Base-by-base conservation (phyloP, 2,888 invertebrate genomes). In the Zonitis immaculata region DNA sequence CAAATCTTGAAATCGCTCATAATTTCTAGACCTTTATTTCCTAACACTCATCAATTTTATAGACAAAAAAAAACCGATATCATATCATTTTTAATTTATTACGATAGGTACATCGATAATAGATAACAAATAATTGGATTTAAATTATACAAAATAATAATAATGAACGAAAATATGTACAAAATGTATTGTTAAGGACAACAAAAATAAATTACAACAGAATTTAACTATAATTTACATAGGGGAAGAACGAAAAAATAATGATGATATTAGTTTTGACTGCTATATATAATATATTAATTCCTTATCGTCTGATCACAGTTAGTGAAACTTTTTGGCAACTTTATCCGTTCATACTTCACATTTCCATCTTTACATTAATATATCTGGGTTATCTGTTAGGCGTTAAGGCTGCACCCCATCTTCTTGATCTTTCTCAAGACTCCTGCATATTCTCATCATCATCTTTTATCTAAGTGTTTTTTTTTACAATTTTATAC, bases 271-370 rank as follows among this genome's bases (percentile, higher is more conserved):
- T 35, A 35, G 35, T 35, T 16, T 35, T 35, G 35, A 35, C 6
- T 32, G 12, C 14, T 32, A 32, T 6, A 32, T 14, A 16, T 35
- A 8, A 32, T 6, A 32, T 14, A 16, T 35, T 16, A 2, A 35
- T 12, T 30, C 14, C 14, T 35, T 30, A 30, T 35, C 35, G 14
- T 16, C 35, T 35, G 57, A 63, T 63, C 59, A 61, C 63, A 64
- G 60, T 59, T 58, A 59, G 54, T 53, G 56, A 49, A 60, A 58
- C n/a, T 59, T 59, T 64, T 64, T 64, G 64, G 61, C 62, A 62
- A 63, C 57, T 61, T 49, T 53, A 42, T 56, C 43, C 51, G 39
- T 30, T 49, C 49, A 44, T 52, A 56, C 51, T 51, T 52, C 50
- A n/a, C 51, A 51, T 32, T 30, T 49, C 42, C 52, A 50, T 44